Conservation (phyloP, 2,113 vertebrate species). For the Osmerus mordax region DNA sequence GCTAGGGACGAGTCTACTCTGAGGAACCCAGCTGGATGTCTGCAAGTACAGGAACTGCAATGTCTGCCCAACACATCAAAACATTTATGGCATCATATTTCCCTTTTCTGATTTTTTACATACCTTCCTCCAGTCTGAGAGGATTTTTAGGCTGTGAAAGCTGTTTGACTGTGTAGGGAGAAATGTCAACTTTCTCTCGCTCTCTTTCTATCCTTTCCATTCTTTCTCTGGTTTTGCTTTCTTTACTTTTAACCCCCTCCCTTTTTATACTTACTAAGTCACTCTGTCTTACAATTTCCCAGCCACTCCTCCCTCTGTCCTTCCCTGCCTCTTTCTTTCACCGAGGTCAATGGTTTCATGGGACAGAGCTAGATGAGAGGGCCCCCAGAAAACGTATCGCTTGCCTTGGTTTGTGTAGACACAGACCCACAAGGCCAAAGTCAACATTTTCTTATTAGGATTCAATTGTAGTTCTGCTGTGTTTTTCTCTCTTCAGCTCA, state of each 20-base stretch:
- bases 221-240: slow-evolving; percentile 20
- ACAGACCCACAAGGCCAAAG: slow-evolving; percentile 30
- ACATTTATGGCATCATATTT: slow-evolving; percentile 44
- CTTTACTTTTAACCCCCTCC: slow-evolving; percentile 8
- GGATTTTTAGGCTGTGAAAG: slow-evolving; percentile 3
- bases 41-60: slow-evolving; percentile 32
- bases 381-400: slow-evolving; percentile 37
- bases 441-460: slow-evolving; percentile 46
- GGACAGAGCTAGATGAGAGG: slow-evolving; percentile 36
- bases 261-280: neutral
- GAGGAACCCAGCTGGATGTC: slow-evolving; percentile 25
- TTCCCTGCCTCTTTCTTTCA: slow-evolving; percentile 20
- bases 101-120: slow-evolving; percentile 15
- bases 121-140: slow-evolving; percentile 8
- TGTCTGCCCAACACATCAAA: slow-evolving; percentile 56
- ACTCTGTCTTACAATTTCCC: neutral
- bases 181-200: slow-evolving; percentile 3
- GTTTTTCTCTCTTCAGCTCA: slow-evolving; percentile 30
- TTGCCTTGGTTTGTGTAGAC: slow-evolving; percentile 49
- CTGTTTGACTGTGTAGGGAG: neutral
- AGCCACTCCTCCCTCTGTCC: neutral
- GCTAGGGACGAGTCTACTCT: neutral
- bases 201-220: slow-evolving; percentile 15
- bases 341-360: slow-evolving; percentile 50
- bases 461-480: slow-evolving; percentile 37